Evolutionary conservation across 1,140 invertebrate species (phyloP).

Genomic region (Pararge aegeria): DNA sequence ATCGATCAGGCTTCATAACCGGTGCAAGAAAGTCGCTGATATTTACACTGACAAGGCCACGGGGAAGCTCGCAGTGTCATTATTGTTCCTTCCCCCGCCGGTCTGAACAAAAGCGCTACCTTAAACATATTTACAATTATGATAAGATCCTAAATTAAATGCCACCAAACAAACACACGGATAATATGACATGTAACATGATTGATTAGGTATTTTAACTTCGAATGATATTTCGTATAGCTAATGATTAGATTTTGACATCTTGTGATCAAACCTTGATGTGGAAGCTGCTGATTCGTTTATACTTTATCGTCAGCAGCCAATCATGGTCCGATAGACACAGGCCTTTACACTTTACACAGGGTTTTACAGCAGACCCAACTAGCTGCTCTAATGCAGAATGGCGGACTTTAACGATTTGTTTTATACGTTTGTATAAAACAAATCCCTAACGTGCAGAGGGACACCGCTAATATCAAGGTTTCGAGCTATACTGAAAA

Average conservation of each 20-base stretch:
- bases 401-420: too few species aligned
- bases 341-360: too few species aligned
- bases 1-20: conserved; percentile 51
- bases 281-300: too few species aligned
- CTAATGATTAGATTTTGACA: neutral
- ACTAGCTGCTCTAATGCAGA: too few species aligned
- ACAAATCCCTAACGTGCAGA: too few species aligned
- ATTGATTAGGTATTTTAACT: neutral
- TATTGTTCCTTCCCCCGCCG: conserved; percentile 8
- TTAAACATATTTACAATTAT: neutral
- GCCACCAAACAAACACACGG: neutral
- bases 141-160: conserved; percentile 11
- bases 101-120: neutral
- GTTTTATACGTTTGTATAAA: too few species aligned
- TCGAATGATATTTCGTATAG: neutral
- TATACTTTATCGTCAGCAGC: too few species aligned
- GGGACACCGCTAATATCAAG: too few species aligned
- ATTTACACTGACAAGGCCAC: conserved; percentile 51
- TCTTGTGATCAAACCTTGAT: neutral
- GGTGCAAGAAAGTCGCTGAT: conserved; percentile 49
- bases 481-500: too few species aligned
- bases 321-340: too few species aligned
- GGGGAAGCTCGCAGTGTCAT: conserved; percentile 27
- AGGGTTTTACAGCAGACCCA: too few species aligned
- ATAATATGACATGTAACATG: neutral